phyloP scores from a whole-genome alignment of 2,888 invertebrate species.

The Epinotia demarniana region DNA sequence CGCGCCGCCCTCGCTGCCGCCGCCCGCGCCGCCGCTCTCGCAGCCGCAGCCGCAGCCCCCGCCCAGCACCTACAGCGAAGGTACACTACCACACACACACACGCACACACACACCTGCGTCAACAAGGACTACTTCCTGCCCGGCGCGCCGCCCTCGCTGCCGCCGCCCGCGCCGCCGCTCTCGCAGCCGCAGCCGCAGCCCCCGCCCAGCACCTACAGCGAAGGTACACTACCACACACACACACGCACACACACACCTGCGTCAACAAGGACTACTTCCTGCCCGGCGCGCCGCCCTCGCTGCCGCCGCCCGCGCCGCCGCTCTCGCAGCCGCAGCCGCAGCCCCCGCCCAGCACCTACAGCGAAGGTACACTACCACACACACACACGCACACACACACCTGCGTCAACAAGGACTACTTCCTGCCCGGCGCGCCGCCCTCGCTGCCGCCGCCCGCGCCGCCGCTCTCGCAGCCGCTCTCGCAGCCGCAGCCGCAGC shows the following conservation, averaged over 20 bases:
- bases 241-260: slow-evolving; percentile 87
- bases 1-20: slow-evolving; percentile 67
- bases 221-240: slow-evolving; percentile 50
- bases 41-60: slow-evolving; percentile 66
- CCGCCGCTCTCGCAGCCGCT: slow-evolving; percentile 62
- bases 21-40: slow-evolving; percentile 62
- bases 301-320: slow-evolving; percentile 61
- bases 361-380: slow-evolving; percentile 53
- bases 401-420: slow-evolving; percentile 98
- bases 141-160: slow-evolving; percentile 78
- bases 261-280: slow-evolving; percentile 96
- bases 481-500: slow-evolving; percentile 62
- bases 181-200: slow-evolving; percentile 62
- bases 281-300: slow-evolving; percentile 85
- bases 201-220: slow-evolving; percentile 69
- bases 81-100: slow-evolving; percentile 36
- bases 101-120: slow-evolving; percentile 95
- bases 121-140: slow-evolving; percentile 93
- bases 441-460: slow-evolving; percentile 61
- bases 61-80: slow-evolving; percentile 66
- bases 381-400: slow-evolving; percentile 41
- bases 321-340: slow-evolving; percentile 62
- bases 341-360: slow-evolving; percentile 70
- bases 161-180: slow-evolving; percentile 63
- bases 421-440: slow-evolving; percentile 87